Evolutionary conservation across 2,888 invertebrate genomes (phyloP).

Genomic region (Mythimna lalbum): DNA sequence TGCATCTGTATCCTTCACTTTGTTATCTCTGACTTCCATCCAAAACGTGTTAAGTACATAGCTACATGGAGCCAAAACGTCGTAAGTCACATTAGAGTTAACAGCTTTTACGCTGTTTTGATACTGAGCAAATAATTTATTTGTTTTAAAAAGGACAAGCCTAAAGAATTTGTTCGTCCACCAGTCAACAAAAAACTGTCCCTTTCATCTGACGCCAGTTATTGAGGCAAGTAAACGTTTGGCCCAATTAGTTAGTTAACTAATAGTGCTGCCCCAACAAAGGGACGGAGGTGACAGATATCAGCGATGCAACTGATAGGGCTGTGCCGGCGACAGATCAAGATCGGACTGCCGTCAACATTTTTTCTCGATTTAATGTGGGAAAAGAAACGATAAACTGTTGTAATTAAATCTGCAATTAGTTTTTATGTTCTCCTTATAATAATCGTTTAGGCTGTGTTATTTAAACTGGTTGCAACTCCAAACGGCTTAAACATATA

Average conservation of each 20-base stretch:
- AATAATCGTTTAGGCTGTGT: not conserved
- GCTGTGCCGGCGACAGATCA: conserved; percentile 21
- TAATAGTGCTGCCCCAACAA: conserved; percentile 76
- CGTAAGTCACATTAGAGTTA: not conserved
- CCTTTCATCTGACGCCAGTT: conserved; percentile 42
- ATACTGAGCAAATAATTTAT: conserved; percentile 27
- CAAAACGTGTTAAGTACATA: conserved; percentile 19
- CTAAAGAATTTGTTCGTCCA: conserved; percentile 26
- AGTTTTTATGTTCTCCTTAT: not conserved
- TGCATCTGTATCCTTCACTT: conserved; percentile 12
- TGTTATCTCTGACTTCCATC: conserved; percentile 18
- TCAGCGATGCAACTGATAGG: conserved; percentile 54
- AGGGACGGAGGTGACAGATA: conserved; percentile 60
- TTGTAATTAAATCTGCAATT: not conserved
- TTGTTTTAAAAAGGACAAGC: conserved; percentile 36
- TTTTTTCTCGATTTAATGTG: not conserved
- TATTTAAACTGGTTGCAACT: no score
- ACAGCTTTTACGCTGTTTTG: conserved; percentile 15
- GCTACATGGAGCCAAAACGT: not conserved
- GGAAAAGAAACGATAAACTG: not conserved
- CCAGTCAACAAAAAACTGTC: conserved; percentile 59
- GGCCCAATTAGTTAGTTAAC: conserved; percentile 83
- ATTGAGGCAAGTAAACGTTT: conserved; percentile 39
- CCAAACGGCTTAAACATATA: no score
- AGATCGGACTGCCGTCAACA: no score